Base-by-base conservation (phyloP, 2,888 invertebrate species). In the Netelia fuscicornis region DNA sequence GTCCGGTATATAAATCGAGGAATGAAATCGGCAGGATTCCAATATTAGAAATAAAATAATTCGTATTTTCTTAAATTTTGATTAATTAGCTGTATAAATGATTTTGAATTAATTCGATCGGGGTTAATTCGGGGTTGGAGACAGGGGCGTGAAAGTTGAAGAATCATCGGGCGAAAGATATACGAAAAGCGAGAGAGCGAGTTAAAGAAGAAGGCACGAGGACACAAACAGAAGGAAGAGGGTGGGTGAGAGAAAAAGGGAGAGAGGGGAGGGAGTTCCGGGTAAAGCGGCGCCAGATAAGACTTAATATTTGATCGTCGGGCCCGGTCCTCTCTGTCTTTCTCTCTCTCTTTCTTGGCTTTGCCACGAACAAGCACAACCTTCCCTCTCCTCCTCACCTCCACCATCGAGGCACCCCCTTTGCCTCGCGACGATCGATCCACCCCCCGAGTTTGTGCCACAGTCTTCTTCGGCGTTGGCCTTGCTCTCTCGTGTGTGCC, bases 251-350 rank as follows among this genome's bases (percentile, higher is more conserved):
- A 70, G 86, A 79, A 79, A 84, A 78, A 84, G 86, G 84, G 86
- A 84, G 71, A 80, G 54, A 78, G 88, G 86, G 83, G 71, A 80
- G 52, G 79, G 88, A 87, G 89, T 91, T 90, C 90, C 89, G 89
- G 90, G 90, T 91, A 91, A 92, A 91, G 90, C 91, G 92, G 91
- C 92, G 92, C 92, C 92, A 91, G 92, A 93, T 92, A 92, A 92
- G 92, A 92, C 92, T 92, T 92, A 92, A 92, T 92, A 92, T 92
- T 92, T 93, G 92, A 92, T 92, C 92, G 92, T 88, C 90, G 88
- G 80, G 89, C 90, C 91, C 90, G 89, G 82, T n/a, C 42, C n/a
- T 65, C 42, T 42, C 42, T 65, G 23, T 11, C 30, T 30, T 20
- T 20, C 42, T 42, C 37, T 37, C 37, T 37, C 58, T 48, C 71